A percentile compares a stretch with the other conserved stretches of the same genome.
These are phyloP conservation scores for Cecropterus lyciades DNA, from an alignment of 1,140 invertebrate genomes.

Conservation along the genomic window DNA sequence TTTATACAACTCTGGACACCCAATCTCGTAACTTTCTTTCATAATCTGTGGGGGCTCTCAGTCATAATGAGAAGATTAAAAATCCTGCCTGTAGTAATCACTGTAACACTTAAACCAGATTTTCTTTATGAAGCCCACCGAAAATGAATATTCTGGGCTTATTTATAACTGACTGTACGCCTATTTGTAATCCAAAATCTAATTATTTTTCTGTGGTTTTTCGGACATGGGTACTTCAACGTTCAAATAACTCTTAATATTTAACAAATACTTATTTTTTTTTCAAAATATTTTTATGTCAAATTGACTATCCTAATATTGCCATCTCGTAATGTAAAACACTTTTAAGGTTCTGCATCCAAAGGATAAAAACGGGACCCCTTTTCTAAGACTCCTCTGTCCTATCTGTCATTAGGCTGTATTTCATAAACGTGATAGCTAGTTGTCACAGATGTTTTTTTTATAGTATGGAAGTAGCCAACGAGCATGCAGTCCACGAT, in stretches of 20 bases:
- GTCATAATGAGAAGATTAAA: slow-evolving; percentile 66
- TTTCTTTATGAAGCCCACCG: slow-evolving; percentile 40
- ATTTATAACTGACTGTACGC: slow-evolving; percentile 6
- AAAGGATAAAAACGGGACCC: no score
- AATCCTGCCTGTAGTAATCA: slow-evolving; percentile 60
- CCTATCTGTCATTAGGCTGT: no score
- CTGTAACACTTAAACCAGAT: slow-evolving; percentile 54
- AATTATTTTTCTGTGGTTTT: not conserved
- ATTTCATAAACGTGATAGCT: no score
- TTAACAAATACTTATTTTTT: no score
- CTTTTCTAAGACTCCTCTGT: no score
- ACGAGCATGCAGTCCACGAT: no score
- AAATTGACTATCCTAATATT: no score
- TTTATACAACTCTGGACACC: slow-evolving; percentile 21
- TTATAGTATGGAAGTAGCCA: no score
- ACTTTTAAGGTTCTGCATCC: no score
- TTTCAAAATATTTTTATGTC: no score
- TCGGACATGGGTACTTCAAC: not conserved
- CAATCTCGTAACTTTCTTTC: slow-evolving; percentile 54
- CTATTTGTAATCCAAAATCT: slow-evolving; percentile 5
- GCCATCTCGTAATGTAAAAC: no score
- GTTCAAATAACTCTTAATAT: not conserved
- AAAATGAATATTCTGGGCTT: slow-evolving; percentile 24
- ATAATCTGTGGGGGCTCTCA: slow-evolving; percentile 54
- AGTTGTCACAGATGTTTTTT: no score